Conservation (phyloP, 2,797 vertebrate genomes). For the Micropoecilia bifurca region DNA sequence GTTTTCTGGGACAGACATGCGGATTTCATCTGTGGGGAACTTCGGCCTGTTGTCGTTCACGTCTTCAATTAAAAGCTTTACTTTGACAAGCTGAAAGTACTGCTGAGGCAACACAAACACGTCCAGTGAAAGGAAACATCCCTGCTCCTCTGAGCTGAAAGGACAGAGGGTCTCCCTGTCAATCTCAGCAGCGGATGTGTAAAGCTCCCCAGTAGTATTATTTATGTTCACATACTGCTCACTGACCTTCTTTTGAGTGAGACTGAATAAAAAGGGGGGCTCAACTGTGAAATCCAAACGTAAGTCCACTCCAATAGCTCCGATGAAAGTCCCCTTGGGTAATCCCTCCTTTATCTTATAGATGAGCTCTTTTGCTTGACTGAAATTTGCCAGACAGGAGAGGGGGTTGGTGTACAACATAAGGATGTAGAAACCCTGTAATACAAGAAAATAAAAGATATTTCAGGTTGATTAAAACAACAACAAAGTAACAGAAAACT, state of each 20-base stretch:
- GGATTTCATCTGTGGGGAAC: constrained; percentile 90
- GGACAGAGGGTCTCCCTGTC: constrained; percentile 92
- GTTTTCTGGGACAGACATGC: constrained; percentile 91
- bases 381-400: constrained; percentile 92
- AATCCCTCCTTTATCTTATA: constrained; percentile 98
- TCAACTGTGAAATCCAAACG: constrained; percentile 80
- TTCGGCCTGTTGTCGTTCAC: constrained; percentile 93
- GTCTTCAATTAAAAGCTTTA: constrained; percentile 93
- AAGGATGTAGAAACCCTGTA: constrained; percentile 84
- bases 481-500: background rate
- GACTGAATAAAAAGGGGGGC: constrained; percentile 89
- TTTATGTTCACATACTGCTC: constrained; percentile 91
- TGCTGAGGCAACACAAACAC: constrained; percentile 95
- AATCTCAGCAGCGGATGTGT: constrained; percentile 89
- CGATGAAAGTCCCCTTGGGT: constrained; percentile 91
- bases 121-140: constrained; percentile 91
- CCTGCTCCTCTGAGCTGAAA: constrained; percentile 75
- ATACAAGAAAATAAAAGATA: constrained; percentile 52
- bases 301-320: constrained; percentile 90
- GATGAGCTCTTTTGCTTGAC: constrained; percentile 91
- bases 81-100: constrained; percentile 95
- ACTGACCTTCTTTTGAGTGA: constrained; percentile 87
- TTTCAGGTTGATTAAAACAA: constrained; percentile 22
- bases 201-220: constrained; percentile 90
- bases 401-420: constrained; percentile 89